Evolutionary conservation across 2,888 invertebrate genomes (phyloP), one percentile per base, ranked within the genome.

Genomic region (Matsumyia berberina): DNA sequence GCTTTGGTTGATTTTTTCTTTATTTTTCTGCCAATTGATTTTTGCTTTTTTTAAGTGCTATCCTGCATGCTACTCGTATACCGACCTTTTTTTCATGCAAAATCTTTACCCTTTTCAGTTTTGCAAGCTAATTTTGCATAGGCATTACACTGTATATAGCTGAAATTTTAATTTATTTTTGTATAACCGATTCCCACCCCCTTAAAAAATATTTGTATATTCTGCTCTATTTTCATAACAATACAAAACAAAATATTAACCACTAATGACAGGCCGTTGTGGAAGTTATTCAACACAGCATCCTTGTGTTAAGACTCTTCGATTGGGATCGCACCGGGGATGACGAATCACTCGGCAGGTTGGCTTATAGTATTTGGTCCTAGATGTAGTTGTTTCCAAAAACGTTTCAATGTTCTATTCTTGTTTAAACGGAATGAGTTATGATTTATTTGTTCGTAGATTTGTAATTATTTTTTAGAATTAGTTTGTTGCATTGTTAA

Each of bases 311-410:
- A 90, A 93, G 93, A 91, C 94, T 98, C 89, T 97, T 94, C 94
- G 98, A 98, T 94, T 96, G 97, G 95, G 98, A 98, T 94, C 95
- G 96, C 90, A 95, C 96, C 88, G 96, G 95, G 91, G 95, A 95
- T 91, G 98, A 98, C 93, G 98, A 98, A 93, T 95, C 95, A 89
- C 95, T 98, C 89, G 98, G 98, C 94, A 97, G 97, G 97, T 96
- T 93, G 92, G 94, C 92, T 87, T 67, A 51, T 44, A 67, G 58
- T 69, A 31, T 58, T 12, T 64, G 29, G 35, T 49, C 46, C 11
- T 62, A 2, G n/a, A n/a, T n/a, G n/a, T 53, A 42, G 8, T 53
- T 12, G 33, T 39, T 42, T 6, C 17, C 9, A 7, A 17, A 35
- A 17, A 29, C 0, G 9, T 29, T 37, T 42, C 8, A 29, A 12